phyloP scores from a whole-genome alignment of 1,140 invertebrate species.

The Drosophila ohnishii region DNA sequence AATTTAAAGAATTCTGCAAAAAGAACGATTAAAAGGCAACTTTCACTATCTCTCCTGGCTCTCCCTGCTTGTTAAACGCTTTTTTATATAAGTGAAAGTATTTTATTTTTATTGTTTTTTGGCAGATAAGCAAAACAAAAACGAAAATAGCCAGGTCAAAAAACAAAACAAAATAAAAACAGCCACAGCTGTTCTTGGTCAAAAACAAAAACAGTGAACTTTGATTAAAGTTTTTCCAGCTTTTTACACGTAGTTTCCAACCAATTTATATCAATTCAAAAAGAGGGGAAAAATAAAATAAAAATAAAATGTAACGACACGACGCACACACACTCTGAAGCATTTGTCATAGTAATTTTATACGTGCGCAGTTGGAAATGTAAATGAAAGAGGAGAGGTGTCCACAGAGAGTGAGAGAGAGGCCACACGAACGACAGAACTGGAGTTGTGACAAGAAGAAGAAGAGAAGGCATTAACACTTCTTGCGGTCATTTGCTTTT shows the following conservation, averaged over 20 bases:
- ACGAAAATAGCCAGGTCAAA: conserved; percentile 20
- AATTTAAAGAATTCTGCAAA: conserved; percentile 6
- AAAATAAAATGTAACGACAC: conserved; percentile 43
- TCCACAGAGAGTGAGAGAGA: conserved; percentile 13
- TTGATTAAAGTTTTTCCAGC: conserved; percentile 24
- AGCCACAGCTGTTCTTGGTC: conserved; percentile 26
- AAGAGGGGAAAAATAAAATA: conserved; percentile 15
- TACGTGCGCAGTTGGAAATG: conserved; percentile 77
- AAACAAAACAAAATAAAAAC: conserved; percentile 47
- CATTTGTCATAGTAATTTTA: conserved; percentile 66
- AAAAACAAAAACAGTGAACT: conserved; percentile 4
- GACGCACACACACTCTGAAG: conserved; percentile 2
- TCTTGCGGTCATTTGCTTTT: conserved; percentile 77
- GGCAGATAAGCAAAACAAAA: conserved; percentile 42
- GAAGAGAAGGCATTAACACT: conserved; percentile 60
- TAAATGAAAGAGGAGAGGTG: conserved; percentile 52
- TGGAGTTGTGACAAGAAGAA: conserved; percentile 33
- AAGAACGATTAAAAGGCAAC: conserved; percentile 23
- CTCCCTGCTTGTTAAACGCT: not conserved
- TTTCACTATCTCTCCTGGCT: conserved; percentile 29
- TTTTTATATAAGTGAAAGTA: conserved; percentile 45
- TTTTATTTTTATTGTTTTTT: conserved; percentile 30
- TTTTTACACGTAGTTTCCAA: conserved; percentile 19
- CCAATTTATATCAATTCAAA: conserved; percentile 45
- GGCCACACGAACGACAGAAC: conserved; percentile 7